Conservation (phyloP, 2,113 vertebrate genomes). For the Percina caprodes region DNA sequence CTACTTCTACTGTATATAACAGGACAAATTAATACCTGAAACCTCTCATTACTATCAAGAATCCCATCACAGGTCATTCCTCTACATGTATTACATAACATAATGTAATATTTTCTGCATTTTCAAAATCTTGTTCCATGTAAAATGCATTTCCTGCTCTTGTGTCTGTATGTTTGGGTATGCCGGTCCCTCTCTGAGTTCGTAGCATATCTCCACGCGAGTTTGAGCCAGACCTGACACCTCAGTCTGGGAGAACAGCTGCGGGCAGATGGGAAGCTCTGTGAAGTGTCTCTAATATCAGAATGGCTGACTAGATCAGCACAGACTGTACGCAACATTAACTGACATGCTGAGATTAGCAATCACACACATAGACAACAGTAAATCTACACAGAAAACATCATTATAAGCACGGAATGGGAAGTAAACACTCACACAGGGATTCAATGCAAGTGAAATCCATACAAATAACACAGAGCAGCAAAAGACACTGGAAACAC, state of each 20-base stretch:
- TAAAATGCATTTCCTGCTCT: neutral
- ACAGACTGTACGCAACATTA: slow-evolving; percentile 21
- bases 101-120: neutral
- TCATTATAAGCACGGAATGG: neutral
- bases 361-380: slow-evolving; percentile 1
- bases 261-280: slow-evolving; percentile 61
- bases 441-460: slow-evolving; percentile 29
- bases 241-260: slow-evolving; percentile 61
- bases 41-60: neutral
- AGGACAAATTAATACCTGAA: neutral
- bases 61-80: neutral
- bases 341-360: slow-evolving; percentile 12
- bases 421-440: neutral
- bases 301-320: slow-evolving; percentile 33
- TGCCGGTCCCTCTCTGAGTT: slow-evolving; percentile 16
- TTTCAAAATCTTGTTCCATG: slow-evolving; percentile 12
- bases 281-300: slow-evolving; percentile 55
- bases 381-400: neutral
- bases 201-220: slow-evolving; percentile 22
- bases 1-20: neutral
- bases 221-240: slow-evolving; percentile 55
- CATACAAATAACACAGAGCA: slow-evolving; percentile 12
- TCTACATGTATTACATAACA: neutral
- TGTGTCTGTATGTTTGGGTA: slow-evolving; percentile 25
- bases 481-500: neutral